Evolutionary conservation across 2,888 invertebrate genomes (phyloP).

Genomic region (Marronus borbonicus): DNA sequence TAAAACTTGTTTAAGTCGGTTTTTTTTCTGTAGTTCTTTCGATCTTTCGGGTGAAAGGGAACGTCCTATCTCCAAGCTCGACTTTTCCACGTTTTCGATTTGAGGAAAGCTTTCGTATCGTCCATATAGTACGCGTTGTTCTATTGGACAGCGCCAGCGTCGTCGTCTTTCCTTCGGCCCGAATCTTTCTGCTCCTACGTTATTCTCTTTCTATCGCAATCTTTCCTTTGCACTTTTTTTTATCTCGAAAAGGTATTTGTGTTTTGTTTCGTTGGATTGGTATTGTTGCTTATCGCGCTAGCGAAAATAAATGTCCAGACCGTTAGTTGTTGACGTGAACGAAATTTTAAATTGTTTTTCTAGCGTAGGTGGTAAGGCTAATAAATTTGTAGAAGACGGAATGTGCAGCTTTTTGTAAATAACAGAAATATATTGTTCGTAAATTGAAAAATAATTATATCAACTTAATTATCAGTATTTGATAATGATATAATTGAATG

Average conservation of each 20-base stretch:
- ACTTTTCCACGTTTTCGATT: constrained; percentile 6
- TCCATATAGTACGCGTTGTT: too few species aligned
- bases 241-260: constrained; percentile 13
- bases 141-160: neutral
- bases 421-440: too few species aligned
- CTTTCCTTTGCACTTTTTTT: neutral
- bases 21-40: too few species aligned
- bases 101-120: neutral
- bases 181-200: neutral
- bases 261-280: constrained; percentile 14
- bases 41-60: constrained; percentile 2
- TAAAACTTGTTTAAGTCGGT: constrained; percentile 33
- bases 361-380: neutral
- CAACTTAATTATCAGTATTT: too few species aligned
- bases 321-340: constrained; percentile 10
- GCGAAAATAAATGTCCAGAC: neutral
- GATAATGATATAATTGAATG: too few species aligned
- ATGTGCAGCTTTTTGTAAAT: neutral
- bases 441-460: too few species aligned
- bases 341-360: constrained; percentile 19
- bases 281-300: constrained; percentile 13
- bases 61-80: neutral
- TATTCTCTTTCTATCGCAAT: neutral
- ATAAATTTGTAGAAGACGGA: neutral
- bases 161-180: neutral